Percentiles rank a stretch among this genome's conserved stretches.
These are phyloP conservation scores for Caenorhabditis sp. DNA, from an alignment of 2,888 invertebrate genomes.

Conservation along the genomic window DNA sequence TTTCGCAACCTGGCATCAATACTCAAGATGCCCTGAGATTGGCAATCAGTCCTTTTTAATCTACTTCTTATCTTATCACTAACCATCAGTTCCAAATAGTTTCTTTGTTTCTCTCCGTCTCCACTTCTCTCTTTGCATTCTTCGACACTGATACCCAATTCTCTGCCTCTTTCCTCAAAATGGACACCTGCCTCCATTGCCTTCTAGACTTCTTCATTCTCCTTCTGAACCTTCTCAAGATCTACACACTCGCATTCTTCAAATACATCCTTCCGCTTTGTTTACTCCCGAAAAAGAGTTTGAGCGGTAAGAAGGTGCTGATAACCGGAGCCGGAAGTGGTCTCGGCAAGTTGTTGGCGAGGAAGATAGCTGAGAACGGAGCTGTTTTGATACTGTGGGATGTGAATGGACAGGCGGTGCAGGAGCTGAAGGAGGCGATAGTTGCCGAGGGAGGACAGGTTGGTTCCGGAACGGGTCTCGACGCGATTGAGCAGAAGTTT, in stretches of 20 bases:
- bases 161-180: neutral
- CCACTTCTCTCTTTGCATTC: slow-evolving; percentile 5
- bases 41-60: no score
- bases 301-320: slow-evolving; percentile 88
- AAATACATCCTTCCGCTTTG: slow-evolving; percentile 39
- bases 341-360: slow-evolving; percentile 87
- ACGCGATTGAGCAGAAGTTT: no score
- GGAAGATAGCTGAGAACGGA: slow-evolving; percentile 77
- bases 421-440: slow-evolving; percentile 85
- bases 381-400: slow-evolving; percentile 93
- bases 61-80: slow-evolving; percentile 9
- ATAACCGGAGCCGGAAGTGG: slow-evolving; percentile 94
- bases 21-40: no score
- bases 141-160: neutral
- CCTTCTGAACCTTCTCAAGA: neutral
- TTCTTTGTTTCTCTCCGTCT: slow-evolving; percentile 22
- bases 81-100: slow-evolving; percentile 18
- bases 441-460: slow-evolving; percentile 90
- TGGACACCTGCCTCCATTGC: slow-evolving; percentile 7
- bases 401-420: slow-evolving; percentile 88
- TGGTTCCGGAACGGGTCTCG: slow-evolving; percentile 8
- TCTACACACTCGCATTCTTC: neutral
- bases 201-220: slow-evolving; percentile 14
- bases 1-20: no score
- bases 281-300: slow-evolving; percentile 59